Conservation (phyloP, 2,113 vertebrate genomes). For the Cyrtonyx montezumae region DNA sequence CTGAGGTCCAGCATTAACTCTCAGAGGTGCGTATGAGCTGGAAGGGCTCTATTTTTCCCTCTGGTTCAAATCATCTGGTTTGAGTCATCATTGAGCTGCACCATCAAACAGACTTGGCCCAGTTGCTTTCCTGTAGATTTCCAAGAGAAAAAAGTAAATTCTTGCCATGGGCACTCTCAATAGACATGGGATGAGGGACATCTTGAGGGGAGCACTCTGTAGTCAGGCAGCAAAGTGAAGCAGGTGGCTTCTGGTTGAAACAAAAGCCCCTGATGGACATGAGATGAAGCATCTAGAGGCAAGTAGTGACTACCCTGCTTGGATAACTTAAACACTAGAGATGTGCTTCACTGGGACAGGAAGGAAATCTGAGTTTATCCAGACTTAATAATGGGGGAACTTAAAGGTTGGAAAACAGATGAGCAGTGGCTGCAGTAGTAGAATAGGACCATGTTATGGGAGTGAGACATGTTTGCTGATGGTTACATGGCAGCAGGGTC, state of each 20-base stretch:
- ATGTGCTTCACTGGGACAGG: too few species aligned
- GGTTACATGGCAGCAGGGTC: too few species aligned
- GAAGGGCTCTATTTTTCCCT: neutral
- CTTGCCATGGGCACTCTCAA: neutral
- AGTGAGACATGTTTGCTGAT: too few species aligned
- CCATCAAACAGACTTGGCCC: neutral
- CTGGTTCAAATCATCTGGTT: neutral
- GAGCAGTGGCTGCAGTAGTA: too few species aligned
- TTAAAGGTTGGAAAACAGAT: too few species aligned
- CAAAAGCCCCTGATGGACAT: too few species aligned
- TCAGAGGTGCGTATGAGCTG: neutral
- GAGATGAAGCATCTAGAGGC: too few species aligned
- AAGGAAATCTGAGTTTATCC: too few species aligned
- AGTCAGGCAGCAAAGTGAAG: neutral
- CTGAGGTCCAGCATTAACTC: neutral
- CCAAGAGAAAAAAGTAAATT: rapidly evolving
- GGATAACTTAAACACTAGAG: too few species aligned
- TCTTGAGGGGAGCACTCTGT: neutral
- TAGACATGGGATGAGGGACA: neutral
- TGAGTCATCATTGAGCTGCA: neutral
- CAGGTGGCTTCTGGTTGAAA: neutral
- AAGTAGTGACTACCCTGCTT: too few species aligned
- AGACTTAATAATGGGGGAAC: too few species aligned
- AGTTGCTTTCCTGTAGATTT: neutral
- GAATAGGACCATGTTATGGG: too few species aligned